These are phyloP conservation scores for Chelon auratus DNA, from an alignment of 2,797 vertebrate genomes.

Conservation along the genomic window DNA sequence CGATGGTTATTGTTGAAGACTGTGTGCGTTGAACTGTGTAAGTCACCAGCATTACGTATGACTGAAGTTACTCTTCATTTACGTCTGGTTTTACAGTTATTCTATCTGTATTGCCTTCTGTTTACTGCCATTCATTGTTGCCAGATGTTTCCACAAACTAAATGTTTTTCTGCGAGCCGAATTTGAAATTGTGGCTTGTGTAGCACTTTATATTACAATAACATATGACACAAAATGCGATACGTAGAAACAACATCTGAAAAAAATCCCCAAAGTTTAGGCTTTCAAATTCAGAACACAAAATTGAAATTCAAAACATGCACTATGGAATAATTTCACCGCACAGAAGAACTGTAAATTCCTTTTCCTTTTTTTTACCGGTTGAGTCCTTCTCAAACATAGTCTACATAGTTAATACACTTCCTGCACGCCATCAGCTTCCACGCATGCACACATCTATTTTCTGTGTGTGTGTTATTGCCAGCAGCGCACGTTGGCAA, in stretches of 20 bases:
- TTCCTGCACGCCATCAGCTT: slow-evolving; percentile 46
- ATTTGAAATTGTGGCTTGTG: slow-evolving; percentile 16
- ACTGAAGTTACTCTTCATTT: slow-evolving; percentile 3
- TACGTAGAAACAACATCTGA: neutral
- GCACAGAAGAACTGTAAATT: slow-evolving; percentile 4
- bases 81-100: slow-evolving; percentile 22
- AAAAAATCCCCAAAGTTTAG: neutral
- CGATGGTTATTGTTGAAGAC: slow-evolving; percentile 12
- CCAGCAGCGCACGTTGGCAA: slow-evolving; percentile 41
- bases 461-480: slow-evolving; percentile 58
- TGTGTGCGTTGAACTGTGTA: slow-evolving; percentile 4
- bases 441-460: slow-evolving; percentile 59
- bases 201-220: neutral
- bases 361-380: slow-evolving; percentile 6
- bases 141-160: slow-evolving; percentile 34
- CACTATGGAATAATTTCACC: slow-evolving; percentile 5
- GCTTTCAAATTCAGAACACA: neutral
- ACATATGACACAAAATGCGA: neutral
- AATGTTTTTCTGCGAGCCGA: slow-evolving; percentile 7
- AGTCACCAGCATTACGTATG: neutral
- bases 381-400: slow-evolving; percentile 34
- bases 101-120: slow-evolving; percentile 1
- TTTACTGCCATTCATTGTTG: slow-evolving; percentile 17
- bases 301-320: neutral
- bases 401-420: slow-evolving; percentile 36